Evolutionary conservation across 2,797 vertebrate species (phyloP).

Genomic region (Kryptopterus vitreolus): DNA sequence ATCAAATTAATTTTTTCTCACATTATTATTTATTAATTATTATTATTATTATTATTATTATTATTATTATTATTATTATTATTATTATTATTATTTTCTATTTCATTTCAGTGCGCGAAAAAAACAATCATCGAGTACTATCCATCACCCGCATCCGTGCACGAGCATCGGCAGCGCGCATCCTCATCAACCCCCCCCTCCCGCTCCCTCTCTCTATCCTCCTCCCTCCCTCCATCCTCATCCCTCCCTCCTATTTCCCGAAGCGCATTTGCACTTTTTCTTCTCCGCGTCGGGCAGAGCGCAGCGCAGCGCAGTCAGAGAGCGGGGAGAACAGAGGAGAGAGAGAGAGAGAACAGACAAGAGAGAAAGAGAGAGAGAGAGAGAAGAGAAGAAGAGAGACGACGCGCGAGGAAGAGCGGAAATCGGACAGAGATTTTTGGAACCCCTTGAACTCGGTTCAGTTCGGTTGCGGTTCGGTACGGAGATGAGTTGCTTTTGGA

Average conservation of each 20-base stretch:
- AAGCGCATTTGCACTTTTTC: slow-evolving; percentile 31
- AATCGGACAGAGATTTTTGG: slow-evolving; percentile 31
- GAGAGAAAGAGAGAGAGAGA: background rate
- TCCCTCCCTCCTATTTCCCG: background rate
- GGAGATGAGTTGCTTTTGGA: slow-evolving; percentile 58
- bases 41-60: too few relatives aligned
- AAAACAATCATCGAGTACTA: slow-evolving; percentile 1
- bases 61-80: too few relatives aligned
- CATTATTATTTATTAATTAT: too few relatives aligned
- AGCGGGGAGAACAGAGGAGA: slow-evolving; percentile 13
- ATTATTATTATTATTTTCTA: too few relatives aligned
- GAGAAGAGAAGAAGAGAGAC: slow-evolving; percentile 16
- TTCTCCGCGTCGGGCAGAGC: slow-evolving; percentile 23
- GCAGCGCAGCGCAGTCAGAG: slow-evolving; percentile 28
- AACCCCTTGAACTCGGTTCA: slow-evolving; percentile 41
- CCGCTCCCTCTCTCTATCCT: background rate
- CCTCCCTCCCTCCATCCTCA: background rate
- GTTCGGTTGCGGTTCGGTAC: slow-evolving; percentile 23
- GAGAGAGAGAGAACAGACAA: background rate
- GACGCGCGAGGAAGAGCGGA: slow-evolving; percentile 11
- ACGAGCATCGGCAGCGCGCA: slow-evolving; percentile 16
- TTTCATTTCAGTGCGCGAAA: too few relatives aligned
- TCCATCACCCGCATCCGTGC: background rate
- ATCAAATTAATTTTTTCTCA: too few relatives aligned
- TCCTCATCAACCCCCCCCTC: background rate